Base-by-base conservation (phyloP, 2,113 vertebrate species). In the Stercorarius parasiticus region DNA sequence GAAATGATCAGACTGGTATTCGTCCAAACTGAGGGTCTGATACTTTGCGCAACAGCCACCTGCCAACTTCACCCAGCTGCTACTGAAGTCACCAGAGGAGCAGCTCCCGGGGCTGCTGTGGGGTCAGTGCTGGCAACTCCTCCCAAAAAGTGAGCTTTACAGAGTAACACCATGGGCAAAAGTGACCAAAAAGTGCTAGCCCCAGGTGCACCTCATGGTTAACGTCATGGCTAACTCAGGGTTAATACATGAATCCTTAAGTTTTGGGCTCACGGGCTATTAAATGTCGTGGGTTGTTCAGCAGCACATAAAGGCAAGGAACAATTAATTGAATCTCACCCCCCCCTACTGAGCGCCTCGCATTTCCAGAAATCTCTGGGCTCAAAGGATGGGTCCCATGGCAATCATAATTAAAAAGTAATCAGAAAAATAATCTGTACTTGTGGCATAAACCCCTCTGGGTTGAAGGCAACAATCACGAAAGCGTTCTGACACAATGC, bases 371-470 rank as follows among this genome's bases (percentile, higher is more conserved):
- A 90, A 81, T 64, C 59, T 43, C 38, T 64, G 55, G 36, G 40
- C 66, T 85, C 15, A 85, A 79, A 76, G 70, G 65, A 85, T 87
- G 61, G 40, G 56, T 86, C 69, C 65, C 69, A 86, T 82, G 83
- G 70, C 42, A 94, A 90, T 86, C 76, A 45, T 61, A 90, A 92
- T 88, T 73, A 86, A 86, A 88, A 94, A 90, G 15, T 86, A 93
- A 92, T 94, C 66, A 95, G 82, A 79, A 89, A 96, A 94, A 77
- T 94, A 90, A 95, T 89, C 70, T 87, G 29, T 32, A 55, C 36
- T 85, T 66, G n/a, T 87, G 70, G 32, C 40, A 76, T 11, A 85
- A 97, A 58, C 5, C 21, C 32, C 56, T 73, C 30, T n/a, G 65
- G 32, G 42, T 22, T 58, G 45, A 65, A 79, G 70, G 45, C 53